Base-by-base conservation (phyloP, 2,888 invertebrate genomes). In the Actias luna region DNA sequence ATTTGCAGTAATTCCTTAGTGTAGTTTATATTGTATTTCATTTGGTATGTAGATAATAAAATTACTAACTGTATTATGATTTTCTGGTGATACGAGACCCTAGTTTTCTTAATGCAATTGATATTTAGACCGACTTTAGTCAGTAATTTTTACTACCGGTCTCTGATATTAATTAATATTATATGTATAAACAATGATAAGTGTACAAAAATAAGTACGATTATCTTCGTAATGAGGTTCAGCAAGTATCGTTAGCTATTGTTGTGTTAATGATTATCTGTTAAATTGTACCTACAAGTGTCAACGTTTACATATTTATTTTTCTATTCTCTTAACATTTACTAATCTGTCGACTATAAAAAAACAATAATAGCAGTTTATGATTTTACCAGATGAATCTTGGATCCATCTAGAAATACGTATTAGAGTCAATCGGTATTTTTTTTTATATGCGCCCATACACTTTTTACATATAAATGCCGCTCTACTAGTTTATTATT, bases 151-250 rank as follows among this genome's bases (percentile, higher is more conserved):
- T 50, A 50, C 25, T 22, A 50, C 12, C 46, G 46, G 46, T 50
- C 25, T 25, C 25, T 25, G 46, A 50, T 25, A 25, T 50, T 22
- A 25, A 25, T 50, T 22, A 25, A 50, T 50, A 50, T 50, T 50
- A 50, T 50, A n/a, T n/a, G n/a, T n/a, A 50, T 50, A 50, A 50
- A 50, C 46, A 50, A 50, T 25, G 46, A 50, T 50, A 50, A 25
- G 12, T 50, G 25, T 50, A 50, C 25, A 50, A 50, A 50, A 50
- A 25, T 50, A 50, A 50, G 25, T 25, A 50, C 22, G 25, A 50
- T 50, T 50, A 50, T 50, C 46, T 50, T 22, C 25, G 22, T 50
- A 50, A 50, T 50, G 46, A 50, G 46, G 46, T 50, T 50, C 22
- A 25, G 22, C 14, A 50, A 50, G 46, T 10, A 50, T 50, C 25